Percentiles rank a stretch among this genome's conserved stretches.
phyloP scores from a whole-genome alignment of 2,113 vertebrate species.

The Silurus meridionalis region DNA sequence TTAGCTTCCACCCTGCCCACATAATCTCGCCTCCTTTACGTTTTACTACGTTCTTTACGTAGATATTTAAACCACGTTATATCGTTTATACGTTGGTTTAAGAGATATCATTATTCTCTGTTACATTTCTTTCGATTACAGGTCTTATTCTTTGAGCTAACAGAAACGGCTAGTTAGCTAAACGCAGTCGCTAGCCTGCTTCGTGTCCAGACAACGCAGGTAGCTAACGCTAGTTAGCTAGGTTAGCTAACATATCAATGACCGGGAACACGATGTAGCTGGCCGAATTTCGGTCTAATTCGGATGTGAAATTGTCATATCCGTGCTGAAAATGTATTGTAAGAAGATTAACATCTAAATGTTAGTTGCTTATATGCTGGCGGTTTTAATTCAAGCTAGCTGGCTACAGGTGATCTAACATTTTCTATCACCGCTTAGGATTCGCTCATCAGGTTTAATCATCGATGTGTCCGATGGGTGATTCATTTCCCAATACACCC shows the following conservation, averaged over 20 bases:
- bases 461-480: neutral
- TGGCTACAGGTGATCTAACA: neutral
- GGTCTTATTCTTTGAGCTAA: neutral
- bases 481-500: neutral
- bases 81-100: too few species aligned
- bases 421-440: neutral
- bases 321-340: neutral
- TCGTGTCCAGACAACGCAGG: neutral
- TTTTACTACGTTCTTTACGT: neutral
- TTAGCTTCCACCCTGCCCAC: neutral
- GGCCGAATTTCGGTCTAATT: neutral
- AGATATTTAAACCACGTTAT: neutral
- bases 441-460: neutral
- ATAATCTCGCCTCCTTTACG: neutral
- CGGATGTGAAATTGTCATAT: neutral
- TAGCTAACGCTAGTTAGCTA: neutral
- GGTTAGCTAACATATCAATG: neutral
- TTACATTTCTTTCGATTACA: neutral
- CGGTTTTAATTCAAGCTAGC: neutral
- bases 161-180: constrained; percentile 24
- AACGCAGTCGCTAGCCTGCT: neutral
- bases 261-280: neutral
- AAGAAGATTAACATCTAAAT: neutral
- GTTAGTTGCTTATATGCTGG: neutral
- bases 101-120: rapidly evolving